Conservation (phyloP, 2,113 vertebrate species). For the human (Homo sapiens) region GRCh38 chrX:31577501-31578000, state of each 20-base stretch:
- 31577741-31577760: not conserved
- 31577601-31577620: not conserved
- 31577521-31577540: conserved; percentile 19
- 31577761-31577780: not conserved
- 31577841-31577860: not conserved
- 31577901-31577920: conserved; percentile 10
- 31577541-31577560: conserved; percentile 23
- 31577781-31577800: not conserved
- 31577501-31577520: conserved; percentile 55
- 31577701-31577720: not conserved
- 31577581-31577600: not conserved
- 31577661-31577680: not conserved
- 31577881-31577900: not conserved
- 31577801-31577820: not conserved
- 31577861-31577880: not conserved
- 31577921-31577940: not conserved
- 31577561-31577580: conserved; percentile 46
- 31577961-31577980: conserved; percentile 34
- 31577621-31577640: conserved; percentile 14
- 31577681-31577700: not conserved
- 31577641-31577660: not conserved
- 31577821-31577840: not conserved
- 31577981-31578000: not conserved
- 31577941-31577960: not conserved
- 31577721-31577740: conserved; percentile 18